Conservation (phyloP, 1,140 invertebrate species). For the Sarcophaga peregrina region DNA sequence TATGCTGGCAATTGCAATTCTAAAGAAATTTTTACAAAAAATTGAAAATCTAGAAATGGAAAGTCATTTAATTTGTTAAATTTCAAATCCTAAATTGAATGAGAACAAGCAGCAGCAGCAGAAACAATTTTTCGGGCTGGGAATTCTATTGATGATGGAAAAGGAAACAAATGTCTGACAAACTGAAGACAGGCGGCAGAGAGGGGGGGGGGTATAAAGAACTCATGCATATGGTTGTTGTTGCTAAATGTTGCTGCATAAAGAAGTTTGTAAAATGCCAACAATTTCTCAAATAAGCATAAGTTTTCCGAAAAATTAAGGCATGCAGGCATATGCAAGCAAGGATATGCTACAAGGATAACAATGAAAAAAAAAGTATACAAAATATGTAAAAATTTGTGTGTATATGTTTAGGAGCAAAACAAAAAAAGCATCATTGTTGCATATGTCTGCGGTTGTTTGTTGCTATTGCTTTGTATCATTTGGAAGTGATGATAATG, state of each 20-base stretch:
- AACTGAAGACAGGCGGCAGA: no score
- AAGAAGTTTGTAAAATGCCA: no score
- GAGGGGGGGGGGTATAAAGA: no score
- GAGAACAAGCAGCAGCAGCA: no score
- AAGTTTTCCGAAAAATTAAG: no score
- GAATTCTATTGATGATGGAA: no score
- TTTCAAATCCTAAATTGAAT: constrained; percentile 49
- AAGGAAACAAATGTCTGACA: no score
- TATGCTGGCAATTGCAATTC: background rate
- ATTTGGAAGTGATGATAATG: background rate
- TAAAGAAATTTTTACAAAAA: constrained; percentile 1
- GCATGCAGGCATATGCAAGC: background rate
- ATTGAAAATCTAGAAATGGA: constrained; percentile 39
- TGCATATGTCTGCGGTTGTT: constrained; percentile 59
- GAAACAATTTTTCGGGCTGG: no score
- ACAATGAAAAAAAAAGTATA: background rate
- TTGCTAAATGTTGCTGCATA: no score
- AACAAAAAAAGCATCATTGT: constrained; percentile 39
- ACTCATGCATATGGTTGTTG: no score
- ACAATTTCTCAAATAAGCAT: no score
- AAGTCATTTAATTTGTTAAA: constrained; percentile 66
- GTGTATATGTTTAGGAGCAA: background rate
- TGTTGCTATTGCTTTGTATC: background rate
- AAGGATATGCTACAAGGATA: background rate
- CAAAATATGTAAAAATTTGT: background rate